phyloP scores from a whole-genome alignment of 2,113 vertebrate genomes.

The Protobothrops mucrosquamatus region DNA sequence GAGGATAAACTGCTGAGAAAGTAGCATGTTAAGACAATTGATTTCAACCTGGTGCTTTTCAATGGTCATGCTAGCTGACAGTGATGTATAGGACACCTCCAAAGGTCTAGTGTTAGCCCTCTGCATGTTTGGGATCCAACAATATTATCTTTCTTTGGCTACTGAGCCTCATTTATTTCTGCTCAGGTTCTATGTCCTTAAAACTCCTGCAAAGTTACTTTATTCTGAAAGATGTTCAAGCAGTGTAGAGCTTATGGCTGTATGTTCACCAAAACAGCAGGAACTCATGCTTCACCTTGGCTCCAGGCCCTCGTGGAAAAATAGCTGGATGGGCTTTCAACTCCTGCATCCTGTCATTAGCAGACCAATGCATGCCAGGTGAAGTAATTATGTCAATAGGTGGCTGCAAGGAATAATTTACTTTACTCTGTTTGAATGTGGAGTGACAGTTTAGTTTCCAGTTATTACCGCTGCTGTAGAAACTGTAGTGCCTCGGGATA shows the following conservation, averaged over 20 bases:
- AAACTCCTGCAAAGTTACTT: background rate
- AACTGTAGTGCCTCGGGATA: background rate
- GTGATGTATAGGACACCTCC: background rate
- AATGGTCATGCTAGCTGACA: background rate
- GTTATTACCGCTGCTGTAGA: background rate
- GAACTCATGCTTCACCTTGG: background rate
- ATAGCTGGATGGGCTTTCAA: background rate
- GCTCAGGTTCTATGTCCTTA: background rate
- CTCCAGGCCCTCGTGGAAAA: background rate
- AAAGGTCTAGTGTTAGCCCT: background rate
- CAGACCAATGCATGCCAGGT: background rate
- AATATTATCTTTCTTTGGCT: background rate
- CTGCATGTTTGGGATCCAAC: background rate
- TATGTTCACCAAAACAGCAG: background rate
- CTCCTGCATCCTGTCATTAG: background rate
- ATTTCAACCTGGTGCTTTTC: background rate
- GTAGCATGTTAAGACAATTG: background rate
- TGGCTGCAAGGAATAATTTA: background rate
- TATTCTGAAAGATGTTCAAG: background rate
- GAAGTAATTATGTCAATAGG: background rate
- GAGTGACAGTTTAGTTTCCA: background rate
- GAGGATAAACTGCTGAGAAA: background rate
- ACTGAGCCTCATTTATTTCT: background rate
- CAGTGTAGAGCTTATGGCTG: background rate
- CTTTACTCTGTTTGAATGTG: background rate